Conservation (phyloP, 2,888 invertebrate genomes). For the Hirtodrosophila alboralis region DNA sequence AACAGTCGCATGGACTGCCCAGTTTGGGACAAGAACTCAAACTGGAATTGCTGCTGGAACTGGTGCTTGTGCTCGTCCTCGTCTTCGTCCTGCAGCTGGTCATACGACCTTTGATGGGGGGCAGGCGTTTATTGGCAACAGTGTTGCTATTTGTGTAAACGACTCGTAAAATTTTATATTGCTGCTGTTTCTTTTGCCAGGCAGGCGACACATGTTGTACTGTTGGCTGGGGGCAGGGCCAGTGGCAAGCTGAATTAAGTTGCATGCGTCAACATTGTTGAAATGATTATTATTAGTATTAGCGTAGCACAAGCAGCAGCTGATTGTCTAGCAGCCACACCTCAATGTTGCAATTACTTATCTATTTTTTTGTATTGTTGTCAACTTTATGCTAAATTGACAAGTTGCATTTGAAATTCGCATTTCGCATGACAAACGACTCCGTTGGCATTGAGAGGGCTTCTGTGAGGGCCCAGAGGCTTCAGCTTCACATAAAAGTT, state of each 20-base stretch:
- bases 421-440: conserved; percentile 11
- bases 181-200: conserved; percentile 33
- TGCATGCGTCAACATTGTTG: conserved; percentile 47
- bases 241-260: conserved; percentile 38
- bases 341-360: conserved; percentile 31
- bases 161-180: conserved; percentile 78
- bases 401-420: conserved; percentile 17
- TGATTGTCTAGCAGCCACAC: conserved; percentile 27
- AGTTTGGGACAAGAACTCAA: conserved; percentile 6
- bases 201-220: conserved; percentile 28
- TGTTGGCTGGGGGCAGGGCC: conserved; percentile 1
- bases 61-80: no score
- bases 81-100: no score
- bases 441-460: no score
- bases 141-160: conserved; percentile 79
- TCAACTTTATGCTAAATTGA: conserved; percentile 42
- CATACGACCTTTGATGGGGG: conserved; percentile 46
- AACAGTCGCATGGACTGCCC: conserved; percentile 8
- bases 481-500: conserved; percentile 34
- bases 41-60: neutral
- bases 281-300: conserved; percentile 23
- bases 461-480: no score
- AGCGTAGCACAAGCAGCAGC: conserved; percentile 8
- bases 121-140: conserved; percentile 72
- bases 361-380: conserved; percentile 51